Conservation (phyloP, 2,888 invertebrate species). For the Rapana venosa region DNA sequence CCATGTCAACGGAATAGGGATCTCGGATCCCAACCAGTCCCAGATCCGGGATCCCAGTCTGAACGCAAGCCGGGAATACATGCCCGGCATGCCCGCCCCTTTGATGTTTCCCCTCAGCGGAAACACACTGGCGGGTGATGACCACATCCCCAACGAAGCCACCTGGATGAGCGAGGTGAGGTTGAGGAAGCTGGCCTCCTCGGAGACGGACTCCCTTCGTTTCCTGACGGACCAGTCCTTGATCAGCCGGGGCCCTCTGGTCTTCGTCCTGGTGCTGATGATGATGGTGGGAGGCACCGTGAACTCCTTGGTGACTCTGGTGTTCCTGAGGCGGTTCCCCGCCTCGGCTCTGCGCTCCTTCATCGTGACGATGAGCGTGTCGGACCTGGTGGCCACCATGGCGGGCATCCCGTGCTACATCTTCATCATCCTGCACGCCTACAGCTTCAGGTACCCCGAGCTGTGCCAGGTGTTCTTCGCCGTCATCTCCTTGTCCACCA, state of each 20-base stretch:
- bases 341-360: constrained; percentile 16
- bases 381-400: constrained; percentile 1
- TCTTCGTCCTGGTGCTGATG: constrained; percentile 9
- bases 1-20: too few species aligned
- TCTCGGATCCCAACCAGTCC: too few species aligned
- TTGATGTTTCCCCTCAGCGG: too few species aligned
- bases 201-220: neutral
- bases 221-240: constrained; percentile 7
- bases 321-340: constrained; percentile 18
- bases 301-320: neutral
- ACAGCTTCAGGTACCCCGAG: neutral
- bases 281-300: neutral
- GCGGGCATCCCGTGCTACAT: constrained; percentile 12
- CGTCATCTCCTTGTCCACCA: constrained; percentile 12
- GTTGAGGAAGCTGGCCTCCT: too few species aligned
- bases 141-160: too few species aligned
- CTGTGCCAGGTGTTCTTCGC: neutral
- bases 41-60: too few species aligned
- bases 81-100: too few species aligned
- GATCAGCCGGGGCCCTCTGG: neutral
- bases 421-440: neutral
- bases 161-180: too few species aligned
- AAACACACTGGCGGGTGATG: too few species aligned
- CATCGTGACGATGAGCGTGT: constrained; percentile 14
- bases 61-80: too few species aligned